Conservation (phyloP, 1,140 invertebrate genomes). For the Drosophila repleta region DNA sequence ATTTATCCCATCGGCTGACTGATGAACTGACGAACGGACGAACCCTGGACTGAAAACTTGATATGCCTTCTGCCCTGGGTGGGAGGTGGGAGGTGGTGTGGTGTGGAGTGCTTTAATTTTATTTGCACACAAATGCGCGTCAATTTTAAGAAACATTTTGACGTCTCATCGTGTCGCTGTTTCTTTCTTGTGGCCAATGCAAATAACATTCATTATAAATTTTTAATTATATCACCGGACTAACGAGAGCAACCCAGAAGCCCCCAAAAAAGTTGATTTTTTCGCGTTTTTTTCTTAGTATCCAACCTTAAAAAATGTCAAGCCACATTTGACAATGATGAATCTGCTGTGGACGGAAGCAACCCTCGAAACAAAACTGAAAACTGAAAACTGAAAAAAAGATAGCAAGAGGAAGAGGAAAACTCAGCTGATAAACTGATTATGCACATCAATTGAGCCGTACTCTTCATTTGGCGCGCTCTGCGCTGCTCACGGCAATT, state of each 20-base stretch:
- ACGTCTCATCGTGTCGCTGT: constrained; percentile 50
- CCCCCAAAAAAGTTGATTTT: constrained; percentile 64
- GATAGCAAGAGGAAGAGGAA: constrained; percentile 13
- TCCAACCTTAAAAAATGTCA: constrained; percentile 64
- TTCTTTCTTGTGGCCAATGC: constrained; percentile 70
- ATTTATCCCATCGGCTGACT: constrained; percentile 43
- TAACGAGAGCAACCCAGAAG: constrained; percentile 38
- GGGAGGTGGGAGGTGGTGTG: constrained; percentile 30
- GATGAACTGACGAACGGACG: constrained; percentile 33
- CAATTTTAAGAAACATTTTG: constrained; percentile 61
- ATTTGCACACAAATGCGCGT: constrained; percentile 78
- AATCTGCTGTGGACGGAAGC: constrained; percentile 61
- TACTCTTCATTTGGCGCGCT: constrained; percentile 35
- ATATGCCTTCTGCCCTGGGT: constrained; percentile 60
- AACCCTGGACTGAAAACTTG: constrained; percentile 75
- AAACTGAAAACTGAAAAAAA: no score
- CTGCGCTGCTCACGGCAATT: constrained; percentile 64
- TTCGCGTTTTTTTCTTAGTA: constrained; percentile 30
- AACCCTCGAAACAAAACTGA: constrained; percentile 44
- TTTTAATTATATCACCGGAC: constrained; percentile 75
- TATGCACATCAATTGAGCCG: constrained; percentile 77
- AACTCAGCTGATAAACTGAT: constrained; percentile 75
- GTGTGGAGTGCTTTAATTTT: constrained; percentile 72
- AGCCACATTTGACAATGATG: constrained; percentile 79
- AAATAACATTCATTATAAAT: constrained; percentile 84